phyloP scores from a whole-genome alignment of 23 tunicate genomes.

The Ascidia mentula region DNA sequence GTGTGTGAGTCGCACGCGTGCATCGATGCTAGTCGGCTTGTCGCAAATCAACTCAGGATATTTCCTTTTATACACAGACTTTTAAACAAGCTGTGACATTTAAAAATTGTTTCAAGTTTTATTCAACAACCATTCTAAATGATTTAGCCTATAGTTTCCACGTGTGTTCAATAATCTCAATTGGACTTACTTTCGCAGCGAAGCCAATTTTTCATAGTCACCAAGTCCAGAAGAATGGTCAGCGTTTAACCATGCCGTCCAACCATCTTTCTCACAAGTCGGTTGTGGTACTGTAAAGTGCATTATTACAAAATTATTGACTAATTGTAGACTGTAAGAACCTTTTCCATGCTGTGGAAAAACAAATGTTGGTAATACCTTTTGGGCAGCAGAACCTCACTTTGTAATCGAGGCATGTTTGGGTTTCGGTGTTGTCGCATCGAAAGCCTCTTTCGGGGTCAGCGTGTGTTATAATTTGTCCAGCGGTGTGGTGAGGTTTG shows the following conservation, averaged over 20 bases:
- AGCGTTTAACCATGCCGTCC: constrained; percentile 3
- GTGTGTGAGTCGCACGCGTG: not conserved
- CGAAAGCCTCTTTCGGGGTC: not conserved
- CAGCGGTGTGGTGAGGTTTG: not conserved
- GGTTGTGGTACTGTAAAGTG: not conserved
- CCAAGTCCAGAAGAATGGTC: not conserved
- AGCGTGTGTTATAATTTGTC: not conserved
- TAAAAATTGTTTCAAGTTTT: too few species aligned
- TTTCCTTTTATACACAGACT: not conserved
- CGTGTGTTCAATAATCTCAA: too few species aligned
- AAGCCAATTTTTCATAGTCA: not conserved
- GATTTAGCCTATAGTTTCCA: too few species aligned
- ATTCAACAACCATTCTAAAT: too few species aligned
- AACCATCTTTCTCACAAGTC: not conserved
- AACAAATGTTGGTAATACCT: not conserved
- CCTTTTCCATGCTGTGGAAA: not conserved
- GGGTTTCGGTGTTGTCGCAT: not conserved
- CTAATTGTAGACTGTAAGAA: too few species aligned
- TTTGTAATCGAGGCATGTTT: not conserved
- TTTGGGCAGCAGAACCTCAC: not conserved
- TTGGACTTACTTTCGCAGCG: not conserved
- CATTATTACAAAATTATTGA: too few species aligned
- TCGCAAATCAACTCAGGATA: not conserved
- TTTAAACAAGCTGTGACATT: too few species aligned
- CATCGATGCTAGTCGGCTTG: not conserved